Conservation (phyloP, 1,140 invertebrate species). For the Lasioglossum albipes region DNA sequence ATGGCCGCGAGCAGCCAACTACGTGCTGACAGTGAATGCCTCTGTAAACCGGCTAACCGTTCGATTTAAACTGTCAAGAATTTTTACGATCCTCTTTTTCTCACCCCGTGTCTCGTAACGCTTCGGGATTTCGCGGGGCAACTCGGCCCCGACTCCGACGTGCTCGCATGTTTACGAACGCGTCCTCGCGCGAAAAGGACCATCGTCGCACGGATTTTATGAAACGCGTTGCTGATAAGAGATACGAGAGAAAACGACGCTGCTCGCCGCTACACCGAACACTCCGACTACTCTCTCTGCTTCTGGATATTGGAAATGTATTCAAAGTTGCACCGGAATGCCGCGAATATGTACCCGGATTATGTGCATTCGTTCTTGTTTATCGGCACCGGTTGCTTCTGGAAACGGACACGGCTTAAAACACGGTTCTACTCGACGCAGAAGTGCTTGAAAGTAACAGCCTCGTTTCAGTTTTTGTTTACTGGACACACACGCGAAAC, state of each 20-base stretch:
- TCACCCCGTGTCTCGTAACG: neutral
- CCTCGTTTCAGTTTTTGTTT: too few species aligned
- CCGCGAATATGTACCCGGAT: too few species aligned
- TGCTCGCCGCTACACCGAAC: neutral
- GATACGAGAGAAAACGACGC: too few species aligned
- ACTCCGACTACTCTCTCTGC: too few species aligned
- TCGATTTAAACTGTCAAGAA: conserved; percentile 42
- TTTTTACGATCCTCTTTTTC: conserved; percentile 2
- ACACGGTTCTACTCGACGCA: too few species aligned
- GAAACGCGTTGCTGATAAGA: neutral
- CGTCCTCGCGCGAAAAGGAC: neutral
- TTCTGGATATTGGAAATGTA: too few species aligned
- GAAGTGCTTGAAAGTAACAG: too few species aligned
- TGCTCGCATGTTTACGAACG: conserved; percentile 1
- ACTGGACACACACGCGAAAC: too few species aligned
- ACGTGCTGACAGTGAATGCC: conserved; percentile 46
- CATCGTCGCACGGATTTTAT: neutral
- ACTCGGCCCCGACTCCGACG: neutral
- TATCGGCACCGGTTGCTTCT: too few species aligned
- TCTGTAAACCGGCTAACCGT: conserved; percentile 46
- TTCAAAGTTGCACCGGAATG: too few species aligned
- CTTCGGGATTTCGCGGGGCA: neutral
- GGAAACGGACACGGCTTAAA: too few species aligned
- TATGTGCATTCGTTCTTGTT: too few species aligned
- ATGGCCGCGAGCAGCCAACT: conserved; percentile 51